A percentile compares a stretch with the other conserved stretches of the same genome.
Evolutionary conservation across 92 coral and sea anemone species (phyloP).

Genomic region (Palythoa caribaeorum): DNA sequence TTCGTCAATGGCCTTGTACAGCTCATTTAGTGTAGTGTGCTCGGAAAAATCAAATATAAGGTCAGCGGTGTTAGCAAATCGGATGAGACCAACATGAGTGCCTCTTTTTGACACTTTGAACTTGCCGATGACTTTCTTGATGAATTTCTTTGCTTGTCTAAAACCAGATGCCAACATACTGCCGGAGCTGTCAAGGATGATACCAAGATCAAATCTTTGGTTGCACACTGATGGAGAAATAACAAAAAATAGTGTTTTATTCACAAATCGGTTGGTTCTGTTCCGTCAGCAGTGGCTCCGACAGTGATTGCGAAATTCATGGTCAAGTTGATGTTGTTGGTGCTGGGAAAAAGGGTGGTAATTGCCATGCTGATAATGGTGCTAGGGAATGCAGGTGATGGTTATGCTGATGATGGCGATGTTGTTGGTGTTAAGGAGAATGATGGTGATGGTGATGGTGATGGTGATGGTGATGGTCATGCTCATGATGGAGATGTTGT

Average conservation of each 20-base stretch:
- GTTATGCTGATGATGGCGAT: no score
- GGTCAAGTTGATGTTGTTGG: no score
- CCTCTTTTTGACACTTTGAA: slow-evolving; percentile 16
- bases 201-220: slow-evolving; percentile 79
- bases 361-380: no score
- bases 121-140: slow-evolving; percentile 45
- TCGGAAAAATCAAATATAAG: slow-evolving; percentile 21
- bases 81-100: slow-evolving; percentile 34
- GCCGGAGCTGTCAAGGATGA: slow-evolving; percentile 76
- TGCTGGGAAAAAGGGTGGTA: no score
- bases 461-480: no score
- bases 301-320: no score
- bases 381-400: no score
- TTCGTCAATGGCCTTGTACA: slow-evolving; percentile 8
- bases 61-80: slow-evolving; percentile 7
- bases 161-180: slow-evolving; percentile 72
- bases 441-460: no score
- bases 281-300: no score
- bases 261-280: no score
- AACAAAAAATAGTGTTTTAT: neutral
- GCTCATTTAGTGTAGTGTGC: neutral
- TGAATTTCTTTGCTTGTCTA: slow-evolving; percentile 72
- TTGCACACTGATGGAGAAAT: slow-evolving; percentile 72
- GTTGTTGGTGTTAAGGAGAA: no score
- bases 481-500: no score